Evolutionary conservation across 1,140 invertebrate genomes (phyloP), one percentile per base, ranked within the genome.

Genomic region (Nixonia krombeini): DNA sequence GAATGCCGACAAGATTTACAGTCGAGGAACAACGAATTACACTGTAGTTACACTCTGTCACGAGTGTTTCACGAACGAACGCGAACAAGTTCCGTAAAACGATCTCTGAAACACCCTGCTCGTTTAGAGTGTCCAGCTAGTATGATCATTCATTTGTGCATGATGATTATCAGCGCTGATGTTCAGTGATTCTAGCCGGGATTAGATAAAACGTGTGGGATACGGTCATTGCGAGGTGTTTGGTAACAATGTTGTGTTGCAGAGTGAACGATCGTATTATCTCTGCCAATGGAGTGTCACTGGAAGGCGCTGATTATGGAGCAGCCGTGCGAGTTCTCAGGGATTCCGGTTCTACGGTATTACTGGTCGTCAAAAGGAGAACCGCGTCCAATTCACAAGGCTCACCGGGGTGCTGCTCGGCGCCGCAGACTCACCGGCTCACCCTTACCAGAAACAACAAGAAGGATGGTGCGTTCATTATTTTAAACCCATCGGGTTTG

Each of bases 261-360:
- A 99, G 97, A 86, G 95, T 99, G 8, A 99, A 99, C 81, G 98
- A 99, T 84, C 89, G 96, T 58, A 97, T 99, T 71, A 92, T 99
- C 53, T 96, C 94, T 38, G 97, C 97, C 0, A 99, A 99, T 86
- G 95, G 96, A 2, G 91, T 97, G 17, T 95, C 95, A 0, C 85
- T 99, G 61, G 97, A 99, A 80, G 97, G 98, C 81, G 97, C 99
- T 18, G 96, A 99, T 80, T 98, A 99, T 79, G 94, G 93, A 1
- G 92, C 94, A 10, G 95, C 96, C 0, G 94, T 96, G 17, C 93
- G 95, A 76, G 95, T 97, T 38, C 84, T 96, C 44, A 88, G 95
- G 33, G 95, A 96, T 80, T 94, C 92, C 46, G 94, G 94, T 8
- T 93, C 94, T 59, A 92, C 92, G n/a, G 95, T 97, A 35, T 90